Conservation (phyloP, 2,113 vertebrate genomes). For the Bufo gargarizans region DNA sequence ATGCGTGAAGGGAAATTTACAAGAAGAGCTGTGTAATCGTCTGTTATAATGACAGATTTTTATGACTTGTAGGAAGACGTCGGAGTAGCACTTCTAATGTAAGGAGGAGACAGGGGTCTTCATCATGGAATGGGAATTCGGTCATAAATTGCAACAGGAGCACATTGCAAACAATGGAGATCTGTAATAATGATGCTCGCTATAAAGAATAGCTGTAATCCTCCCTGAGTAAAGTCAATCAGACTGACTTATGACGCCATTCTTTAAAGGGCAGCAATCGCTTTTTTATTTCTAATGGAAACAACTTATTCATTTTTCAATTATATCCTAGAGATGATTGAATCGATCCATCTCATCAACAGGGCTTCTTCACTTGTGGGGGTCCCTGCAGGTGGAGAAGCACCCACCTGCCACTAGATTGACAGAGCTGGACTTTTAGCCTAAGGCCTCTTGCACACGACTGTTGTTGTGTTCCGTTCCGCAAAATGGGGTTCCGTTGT, state of each 20-base stretch:
- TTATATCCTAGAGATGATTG: background rate
- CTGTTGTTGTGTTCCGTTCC: too few relatives aligned
- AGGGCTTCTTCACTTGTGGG: too few relatives aligned
- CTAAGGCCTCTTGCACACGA: too few relatives aligned
- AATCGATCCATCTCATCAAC: too few relatives aligned
- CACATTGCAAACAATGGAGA: conserved; percentile 12
- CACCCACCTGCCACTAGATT: too few relatives aligned
- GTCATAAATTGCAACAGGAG: conserved; percentile 23
- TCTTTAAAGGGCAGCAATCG: background rate
- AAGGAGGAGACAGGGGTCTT: conserved; percentile 1
- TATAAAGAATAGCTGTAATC: background rate
- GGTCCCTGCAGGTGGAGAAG: too few relatives aligned
- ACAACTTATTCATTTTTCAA: background rate
- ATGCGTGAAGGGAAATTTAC: conserved; percentile 12
- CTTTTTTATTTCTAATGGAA: background rate
- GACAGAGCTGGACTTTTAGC: too few relatives aligned
- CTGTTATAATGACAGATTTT: conserved; percentile 41
- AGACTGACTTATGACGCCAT: background rate
- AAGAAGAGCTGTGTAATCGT: background rate
- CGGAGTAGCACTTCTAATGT: background rate
- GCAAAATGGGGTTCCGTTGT: too few relatives aligned
- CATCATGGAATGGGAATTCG: background rate
- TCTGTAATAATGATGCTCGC: background rate
- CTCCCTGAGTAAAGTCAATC: background rate
- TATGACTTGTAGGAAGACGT: conserved; percentile 28